Conservation (phyloP, 2,113 vertebrate genomes). For the Myotis yumanensis region DNA sequence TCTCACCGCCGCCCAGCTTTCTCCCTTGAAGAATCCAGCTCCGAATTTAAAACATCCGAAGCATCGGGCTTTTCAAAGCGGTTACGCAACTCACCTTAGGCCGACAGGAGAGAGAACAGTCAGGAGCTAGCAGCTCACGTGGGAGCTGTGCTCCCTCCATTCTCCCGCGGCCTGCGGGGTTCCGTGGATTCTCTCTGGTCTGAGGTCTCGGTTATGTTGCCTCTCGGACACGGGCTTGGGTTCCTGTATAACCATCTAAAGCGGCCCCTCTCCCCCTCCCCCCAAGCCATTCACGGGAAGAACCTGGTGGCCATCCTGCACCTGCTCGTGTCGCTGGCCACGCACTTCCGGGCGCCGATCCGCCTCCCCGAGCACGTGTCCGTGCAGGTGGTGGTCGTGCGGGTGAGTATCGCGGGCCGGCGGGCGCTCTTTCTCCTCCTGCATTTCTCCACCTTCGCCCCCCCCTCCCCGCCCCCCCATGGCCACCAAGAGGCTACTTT, state of each 20-base stretch:
- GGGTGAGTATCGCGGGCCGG: slow-evolving; percentile 82
- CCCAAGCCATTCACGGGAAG: slow-evolving; percentile 92
- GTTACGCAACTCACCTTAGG: background rate
- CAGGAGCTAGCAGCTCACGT: rapidly evolving
- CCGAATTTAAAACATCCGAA: too few relatives aligned
- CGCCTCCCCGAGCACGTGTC: slow-evolving; percentile 94
- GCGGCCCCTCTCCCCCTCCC: background rate
- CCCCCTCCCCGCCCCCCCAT: rapidly evolving
- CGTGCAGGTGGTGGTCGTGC: slow-evolving; percentile 93
- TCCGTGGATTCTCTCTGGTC: rapidly evolving
- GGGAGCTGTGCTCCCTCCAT: rapidly evolving
- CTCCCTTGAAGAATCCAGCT: background rate
- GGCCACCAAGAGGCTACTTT: background rate
- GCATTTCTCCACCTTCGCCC: background rate
- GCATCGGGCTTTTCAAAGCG: background rate
- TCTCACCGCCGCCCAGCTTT: background rate
- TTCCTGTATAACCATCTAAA: rapidly evolving
- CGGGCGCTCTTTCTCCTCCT: rapidly evolving
- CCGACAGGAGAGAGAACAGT: background rate
- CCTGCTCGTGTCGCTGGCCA: slow-evolving; percentile 92
- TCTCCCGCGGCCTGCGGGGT: rapidly evolving
- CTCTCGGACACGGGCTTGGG: background rate
- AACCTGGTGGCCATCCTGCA: slow-evolving; percentile 93
- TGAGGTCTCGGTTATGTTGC: rapidly evolving
- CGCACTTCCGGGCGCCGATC: slow-evolving; percentile 94